Percentiles rank a stretch among this genome's conserved stretches.
These are phyloP conservation scores for Sinocyclocheilus grahami DNA, from an alignment of 2,113 vertebrate species.

Conservation along the genomic window DNA sequence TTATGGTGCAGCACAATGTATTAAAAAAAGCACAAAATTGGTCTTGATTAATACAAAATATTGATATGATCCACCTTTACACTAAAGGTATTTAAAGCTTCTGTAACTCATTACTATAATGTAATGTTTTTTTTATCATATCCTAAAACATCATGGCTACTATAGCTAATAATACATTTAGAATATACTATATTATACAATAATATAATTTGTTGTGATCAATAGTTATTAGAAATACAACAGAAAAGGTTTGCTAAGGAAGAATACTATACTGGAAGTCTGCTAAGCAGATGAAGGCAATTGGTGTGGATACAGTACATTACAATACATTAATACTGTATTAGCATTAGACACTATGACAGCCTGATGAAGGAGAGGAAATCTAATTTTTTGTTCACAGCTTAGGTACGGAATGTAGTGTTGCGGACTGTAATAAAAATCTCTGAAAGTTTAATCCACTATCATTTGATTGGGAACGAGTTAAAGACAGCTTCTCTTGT, in stretches of 20 bases:
- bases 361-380: not conserved
- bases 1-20: not conserved
- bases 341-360: not conserved
- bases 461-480: slow-evolving; percentile 13
- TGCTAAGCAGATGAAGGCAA: not conserved
- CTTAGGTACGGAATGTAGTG: not conserved
- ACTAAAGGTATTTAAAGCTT: too few relatives aligned
- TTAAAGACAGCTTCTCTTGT: slow-evolving; percentile 20
- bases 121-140: not conserved
- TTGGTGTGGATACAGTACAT: not conserved
- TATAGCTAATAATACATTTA: not conserved
- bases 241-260: not conserved
- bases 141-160: not conserved
- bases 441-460: slow-evolving; percentile 14
- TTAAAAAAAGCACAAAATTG: not conserved
- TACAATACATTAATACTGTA: not conserved
- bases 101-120: not conserved
- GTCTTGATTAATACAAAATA: not conserved
- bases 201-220: not conserved
- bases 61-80: not conserved
- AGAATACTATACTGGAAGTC: not conserved
- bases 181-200: not conserved
- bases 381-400: not conserved
- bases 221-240: not conserved
- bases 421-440: too few relatives aligned